phyloP scores from a whole-genome alignment of 1,140 invertebrate species.

The Gonatopus flavifemur region DNA sequence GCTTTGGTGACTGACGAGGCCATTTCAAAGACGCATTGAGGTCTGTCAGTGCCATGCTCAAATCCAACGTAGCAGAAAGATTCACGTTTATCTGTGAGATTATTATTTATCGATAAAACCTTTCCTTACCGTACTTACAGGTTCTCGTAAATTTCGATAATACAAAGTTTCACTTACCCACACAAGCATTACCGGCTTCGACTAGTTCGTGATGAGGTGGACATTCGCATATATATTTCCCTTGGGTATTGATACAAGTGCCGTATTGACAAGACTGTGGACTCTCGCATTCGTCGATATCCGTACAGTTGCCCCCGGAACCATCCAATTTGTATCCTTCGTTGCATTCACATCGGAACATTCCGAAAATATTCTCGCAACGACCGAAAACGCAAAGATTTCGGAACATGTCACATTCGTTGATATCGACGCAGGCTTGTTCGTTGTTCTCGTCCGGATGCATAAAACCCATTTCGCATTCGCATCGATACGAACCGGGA shows the following conservation, averaged over 20 bases:
- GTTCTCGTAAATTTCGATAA: not conserved
- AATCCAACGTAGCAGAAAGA: slow-evolving; percentile 70
- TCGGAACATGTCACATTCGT: slow-evolving; percentile 87
- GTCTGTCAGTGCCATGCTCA: slow-evolving; percentile 37
- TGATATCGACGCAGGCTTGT: slow-evolving; percentile 82
- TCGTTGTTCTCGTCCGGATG: slow-evolving; percentile 70
- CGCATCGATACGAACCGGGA: slow-evolving; percentile 81
- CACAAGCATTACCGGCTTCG: slow-evolving; percentile 68
- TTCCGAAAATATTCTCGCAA: slow-evolving; percentile 87
- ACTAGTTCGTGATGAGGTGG: slow-evolving; percentile 69
- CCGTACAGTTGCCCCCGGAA: slow-evolving; percentile 74
- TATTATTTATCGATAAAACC: not conserved
- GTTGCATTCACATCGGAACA: slow-evolving; percentile 84
- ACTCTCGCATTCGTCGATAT: slow-evolving; percentile 82
- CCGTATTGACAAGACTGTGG: slow-evolving; percentile 77
- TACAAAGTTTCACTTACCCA: slow-evolving; percentile 59
- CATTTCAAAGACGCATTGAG: slow-evolving; percentile 47
- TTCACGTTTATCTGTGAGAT: slow-evolving; percentile 70
- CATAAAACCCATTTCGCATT: slow-evolving; percentile 83
- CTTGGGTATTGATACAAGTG: slow-evolving; percentile 78
- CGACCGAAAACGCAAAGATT: slow-evolving; percentile 84
- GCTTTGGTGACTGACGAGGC: slow-evolving; percentile 67
- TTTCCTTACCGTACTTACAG: not conserved
- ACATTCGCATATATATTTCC: slow-evolving; percentile 82
- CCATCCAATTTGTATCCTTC: slow-evolving; percentile 81